phyloP scores from a whole-genome alignment of 2,888 invertebrate genomes.

The Chrysolina americana region DNA sequence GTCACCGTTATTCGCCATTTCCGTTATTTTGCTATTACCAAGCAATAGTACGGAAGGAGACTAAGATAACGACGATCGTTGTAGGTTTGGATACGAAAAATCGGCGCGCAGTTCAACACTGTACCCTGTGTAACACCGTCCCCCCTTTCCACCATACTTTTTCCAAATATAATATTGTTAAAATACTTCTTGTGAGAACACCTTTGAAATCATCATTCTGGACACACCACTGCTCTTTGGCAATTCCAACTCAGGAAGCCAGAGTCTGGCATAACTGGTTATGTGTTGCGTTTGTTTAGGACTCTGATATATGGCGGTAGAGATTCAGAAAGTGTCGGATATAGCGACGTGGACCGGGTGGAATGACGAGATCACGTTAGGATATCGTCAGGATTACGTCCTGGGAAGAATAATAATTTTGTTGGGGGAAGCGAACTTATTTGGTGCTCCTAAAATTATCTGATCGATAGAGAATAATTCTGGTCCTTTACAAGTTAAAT shows the following conservation, averaged over 20 bases:
- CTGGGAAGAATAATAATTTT: constrained; percentile 45
- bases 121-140: no score
- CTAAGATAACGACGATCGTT: no score
- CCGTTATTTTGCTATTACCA: no score
- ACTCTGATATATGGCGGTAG: constrained; percentile 49
- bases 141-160: no score
- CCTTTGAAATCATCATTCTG: neutral
- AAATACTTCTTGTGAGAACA: neutral
- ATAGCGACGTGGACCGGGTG: constrained; percentile 44
- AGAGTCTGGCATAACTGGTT: neutral
- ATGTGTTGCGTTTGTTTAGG: constrained; percentile 50
- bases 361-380: constrained; percentile 42
- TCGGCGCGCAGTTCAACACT: no score
- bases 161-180: no score
- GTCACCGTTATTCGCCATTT: no score
- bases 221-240: constrained; percentile 13
- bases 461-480: constrained; percentile 33
- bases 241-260: neutral
- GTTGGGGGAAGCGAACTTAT: constrained; percentile 33
- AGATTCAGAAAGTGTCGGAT: constrained; percentile 45
- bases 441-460: constrained; percentile 25
- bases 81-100: no score
- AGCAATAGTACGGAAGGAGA: no score
- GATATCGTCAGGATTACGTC: constrained; percentile 41
- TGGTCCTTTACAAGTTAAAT: neutral